These are phyloP conservation scores for Seira musarum DNA, from an alignment of 2,888 invertebrate species.

Conservation along the genomic window DNA sequence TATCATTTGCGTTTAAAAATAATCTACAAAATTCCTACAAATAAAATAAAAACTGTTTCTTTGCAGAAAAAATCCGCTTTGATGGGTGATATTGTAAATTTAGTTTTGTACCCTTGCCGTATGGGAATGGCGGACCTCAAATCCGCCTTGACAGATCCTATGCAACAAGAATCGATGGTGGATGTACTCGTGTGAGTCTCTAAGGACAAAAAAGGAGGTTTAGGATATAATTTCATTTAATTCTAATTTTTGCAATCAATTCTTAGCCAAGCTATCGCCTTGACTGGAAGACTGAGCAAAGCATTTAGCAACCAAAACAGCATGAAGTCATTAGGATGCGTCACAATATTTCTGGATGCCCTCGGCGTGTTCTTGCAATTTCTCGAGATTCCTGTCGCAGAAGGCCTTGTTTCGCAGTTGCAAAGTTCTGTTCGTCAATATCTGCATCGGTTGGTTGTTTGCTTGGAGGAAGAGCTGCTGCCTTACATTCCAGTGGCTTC, in stretches of 20 bases:
- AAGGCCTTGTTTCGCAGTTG: conserved; percentile 66
- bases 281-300: conserved; percentile 76
- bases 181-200: conserved; percentile 46
- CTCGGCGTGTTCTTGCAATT: conserved; percentile 74
- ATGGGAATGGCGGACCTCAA: conserved; percentile 39
- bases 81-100: conserved; percentile 43
- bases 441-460: conserved; percentile 77
- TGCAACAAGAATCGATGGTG: conserved; percentile 34
- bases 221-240: too few relatives aligned
- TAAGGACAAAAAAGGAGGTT: too few relatives aligned
- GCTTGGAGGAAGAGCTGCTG: conserved; percentile 75
- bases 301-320: conserved; percentile 76
- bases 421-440: conserved; percentile 75
- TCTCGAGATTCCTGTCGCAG: conserved; percentile 71
- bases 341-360: conserved; percentile 74
- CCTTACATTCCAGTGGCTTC: conserved; percentile 75
- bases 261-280: conserved; percentile 74
- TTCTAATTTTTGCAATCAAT: too few relatives aligned
- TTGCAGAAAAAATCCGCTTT: conserved; percentile 34
- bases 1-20: too few relatives aligned
- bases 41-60: not conserved
- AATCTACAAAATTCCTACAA: not conserved
- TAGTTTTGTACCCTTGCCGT: conserved; percentile 47
- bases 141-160: conserved; percentile 21
- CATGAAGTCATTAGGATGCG: conserved; percentile 75